Evolutionary conservation across 2,113 vertebrate genomes (phyloP).

Genomic region (human): DNA sequence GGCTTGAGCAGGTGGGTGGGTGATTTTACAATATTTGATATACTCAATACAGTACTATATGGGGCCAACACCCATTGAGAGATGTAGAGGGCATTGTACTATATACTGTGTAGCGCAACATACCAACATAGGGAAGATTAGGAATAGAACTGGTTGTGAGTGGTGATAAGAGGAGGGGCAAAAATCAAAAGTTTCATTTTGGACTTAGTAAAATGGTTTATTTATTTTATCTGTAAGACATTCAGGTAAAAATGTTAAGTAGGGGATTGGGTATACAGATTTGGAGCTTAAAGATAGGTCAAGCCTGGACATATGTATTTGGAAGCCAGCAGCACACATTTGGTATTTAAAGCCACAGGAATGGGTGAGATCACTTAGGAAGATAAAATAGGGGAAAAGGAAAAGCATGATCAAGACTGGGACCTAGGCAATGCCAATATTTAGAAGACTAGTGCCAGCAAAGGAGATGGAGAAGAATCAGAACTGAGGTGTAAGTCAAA

Average conservation of each 20-base stretch:
- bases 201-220: neutral
- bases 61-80: too few relatives aligned
- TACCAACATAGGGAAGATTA: neutral
- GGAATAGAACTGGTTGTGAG: neutral
- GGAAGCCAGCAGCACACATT: neutral
- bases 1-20: neutral
- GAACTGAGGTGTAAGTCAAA: neutral
- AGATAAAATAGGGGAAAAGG: neutral
- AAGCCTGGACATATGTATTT: neutral
- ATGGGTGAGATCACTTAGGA: neutral
- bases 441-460: neutral
- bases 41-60: rapidly evolving
- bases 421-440: neutral
- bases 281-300: neutral
- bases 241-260: neutral
- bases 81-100: neutral
- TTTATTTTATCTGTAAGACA: neutral
- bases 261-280: neutral
- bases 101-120: neutral
- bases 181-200: neutral
- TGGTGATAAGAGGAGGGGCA: neutral
- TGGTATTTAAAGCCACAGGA: neutral
- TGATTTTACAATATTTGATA: neutral
- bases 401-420: neutral
- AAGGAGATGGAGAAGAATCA: neutral